Evolutionary conservation across 2,888 invertebrate genomes (phyloP).

Genomic region (Sclerodermus sp.): DNA sequence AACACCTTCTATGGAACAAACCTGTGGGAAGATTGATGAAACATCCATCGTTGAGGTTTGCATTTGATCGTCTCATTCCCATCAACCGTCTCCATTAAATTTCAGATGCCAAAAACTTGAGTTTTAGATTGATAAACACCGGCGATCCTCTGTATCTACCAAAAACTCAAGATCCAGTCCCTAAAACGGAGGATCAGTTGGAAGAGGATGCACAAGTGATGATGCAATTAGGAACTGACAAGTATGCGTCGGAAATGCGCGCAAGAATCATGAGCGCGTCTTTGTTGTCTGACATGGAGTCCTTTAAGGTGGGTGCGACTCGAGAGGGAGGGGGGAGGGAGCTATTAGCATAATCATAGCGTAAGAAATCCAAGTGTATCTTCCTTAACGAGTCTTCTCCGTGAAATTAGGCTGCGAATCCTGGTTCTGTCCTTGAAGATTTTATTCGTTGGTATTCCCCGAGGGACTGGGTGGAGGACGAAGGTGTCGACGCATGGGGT

Average conservation of each 20-base stretch:
- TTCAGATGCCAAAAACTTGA: too few species aligned
- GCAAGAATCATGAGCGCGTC: conserved; percentile 96
- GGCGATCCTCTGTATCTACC: conserved; percentile 79
- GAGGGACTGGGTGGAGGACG: conserved; percentile 83
- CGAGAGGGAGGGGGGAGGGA: too few species aligned
- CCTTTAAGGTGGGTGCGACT: conserved; percentile 90
- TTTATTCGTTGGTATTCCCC: conserved; percentile 99
- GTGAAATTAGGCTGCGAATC: conserved; percentile 94
- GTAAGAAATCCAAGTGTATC: too few species aligned
- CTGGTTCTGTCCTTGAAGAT: conserved; percentile 85
- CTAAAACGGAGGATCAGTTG: conserved; percentile 95
- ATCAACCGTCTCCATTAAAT: too few species aligned
- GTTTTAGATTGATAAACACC: conserved; percentile 64
- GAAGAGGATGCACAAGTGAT: conserved; percentile 91
- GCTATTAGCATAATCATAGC: too few species aligned
- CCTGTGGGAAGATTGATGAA: conserved; percentile 73
- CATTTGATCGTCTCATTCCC: too few species aligned
- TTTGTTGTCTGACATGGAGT: conserved; percentile 95
- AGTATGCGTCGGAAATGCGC: conserved; percentile 79
- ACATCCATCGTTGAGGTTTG: conserved; percentile 65
- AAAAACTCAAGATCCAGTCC: conserved; percentile 87
- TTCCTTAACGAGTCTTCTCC: too few species aligned
- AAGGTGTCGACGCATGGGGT: conserved; percentile 62
- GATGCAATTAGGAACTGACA: conserved; percentile 83
- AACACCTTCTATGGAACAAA: conserved; percentile 63